Percentiles rank a stretch among this genome's conserved stretches.
Conservation (phyloP, 1,140 invertebrate genomes). For the Apolygus lucorum region DNA sequence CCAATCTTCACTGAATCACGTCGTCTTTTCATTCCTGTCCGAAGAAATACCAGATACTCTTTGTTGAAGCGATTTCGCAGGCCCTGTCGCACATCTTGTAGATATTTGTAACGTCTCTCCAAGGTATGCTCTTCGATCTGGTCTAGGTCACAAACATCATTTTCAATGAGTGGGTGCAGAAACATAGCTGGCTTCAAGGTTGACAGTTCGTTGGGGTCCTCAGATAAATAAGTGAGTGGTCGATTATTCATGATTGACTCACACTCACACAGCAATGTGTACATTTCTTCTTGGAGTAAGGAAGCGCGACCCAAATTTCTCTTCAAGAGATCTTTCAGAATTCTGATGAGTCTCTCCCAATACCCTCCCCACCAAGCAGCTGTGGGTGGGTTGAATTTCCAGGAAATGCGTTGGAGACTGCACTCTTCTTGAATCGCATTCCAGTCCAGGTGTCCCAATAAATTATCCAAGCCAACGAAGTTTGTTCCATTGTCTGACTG, state of each 20-base stretch:
- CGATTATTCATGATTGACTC: constrained; percentile 37
- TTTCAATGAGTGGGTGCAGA: background rate
- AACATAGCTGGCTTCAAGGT: constrained; percentile 34
- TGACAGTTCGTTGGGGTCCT: constrained; percentile 31
- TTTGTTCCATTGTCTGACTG: background rate
- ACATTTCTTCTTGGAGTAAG: constrained; percentile 36
- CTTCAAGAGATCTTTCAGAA: constrained; percentile 26
- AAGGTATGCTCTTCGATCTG: background rate
- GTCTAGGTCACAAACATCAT: background rate
- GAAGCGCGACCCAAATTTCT: constrained; percentile 25
- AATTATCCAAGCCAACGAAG: too few species aligned
- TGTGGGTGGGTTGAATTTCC: constrained; percentile 28
- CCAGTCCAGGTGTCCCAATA: background rate
- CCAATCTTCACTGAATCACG: background rate
- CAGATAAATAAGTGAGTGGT: constrained; percentile 37
- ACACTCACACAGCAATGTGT: constrained; percentile 36
- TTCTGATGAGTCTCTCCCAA: constrained; percentile 32
- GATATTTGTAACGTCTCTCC: background rate
- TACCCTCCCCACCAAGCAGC: constrained; percentile 36
- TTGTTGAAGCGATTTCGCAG: background rate
- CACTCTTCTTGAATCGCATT: background rate
- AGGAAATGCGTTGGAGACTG: background rate
- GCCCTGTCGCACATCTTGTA: background rate
- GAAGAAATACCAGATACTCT: background rate
- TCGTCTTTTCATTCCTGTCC: background rate